phyloP scores from a whole-genome alignment of 2,888 invertebrate species.

The Rhaphigaster nebulosa region DNA sequence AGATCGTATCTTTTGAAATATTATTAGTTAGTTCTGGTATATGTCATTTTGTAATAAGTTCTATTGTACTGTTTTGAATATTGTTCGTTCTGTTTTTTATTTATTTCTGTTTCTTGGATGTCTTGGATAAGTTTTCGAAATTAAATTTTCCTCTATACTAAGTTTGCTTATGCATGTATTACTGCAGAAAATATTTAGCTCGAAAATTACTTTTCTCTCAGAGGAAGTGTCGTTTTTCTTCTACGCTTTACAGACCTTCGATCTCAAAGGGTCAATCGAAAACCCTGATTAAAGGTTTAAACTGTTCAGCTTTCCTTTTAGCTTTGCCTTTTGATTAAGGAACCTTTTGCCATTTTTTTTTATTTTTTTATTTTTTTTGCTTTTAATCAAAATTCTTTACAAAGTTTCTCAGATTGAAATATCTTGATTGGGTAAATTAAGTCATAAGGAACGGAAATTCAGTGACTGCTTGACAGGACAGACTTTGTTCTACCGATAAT shows the following conservation, averaged over 20 bases:
- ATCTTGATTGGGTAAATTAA: not conserved
- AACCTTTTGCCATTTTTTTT: not conserved
- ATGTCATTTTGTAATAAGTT: no score
- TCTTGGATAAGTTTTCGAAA: no score
- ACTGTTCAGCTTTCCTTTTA: not conserved
- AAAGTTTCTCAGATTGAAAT: not conserved
- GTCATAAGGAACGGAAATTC: not conserved
- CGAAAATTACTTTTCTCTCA: not conserved
- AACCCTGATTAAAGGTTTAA: not conserved
- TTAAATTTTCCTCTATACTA: not conserved
- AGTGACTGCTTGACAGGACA: not conserved
- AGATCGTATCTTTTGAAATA: no score
- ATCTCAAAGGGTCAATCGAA: not conserved
- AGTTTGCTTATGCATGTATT: not conserved
- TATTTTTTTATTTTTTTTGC: no score
- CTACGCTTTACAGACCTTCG: no score
- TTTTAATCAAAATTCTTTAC: not conserved
- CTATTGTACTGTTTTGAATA: no score
- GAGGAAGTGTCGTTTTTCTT: not conserved
- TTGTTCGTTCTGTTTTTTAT: no score
- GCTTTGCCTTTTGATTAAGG: not conserved
- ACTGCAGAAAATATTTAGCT: not conserved
- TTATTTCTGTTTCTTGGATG: no score
- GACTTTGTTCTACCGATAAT: not conserved
- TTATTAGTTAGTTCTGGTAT: no score